These are phyloP conservation scores for Mus pahari DNA, from an alignment of 2,113 vertebrate genomes.

Conservation along the genomic window DNA sequence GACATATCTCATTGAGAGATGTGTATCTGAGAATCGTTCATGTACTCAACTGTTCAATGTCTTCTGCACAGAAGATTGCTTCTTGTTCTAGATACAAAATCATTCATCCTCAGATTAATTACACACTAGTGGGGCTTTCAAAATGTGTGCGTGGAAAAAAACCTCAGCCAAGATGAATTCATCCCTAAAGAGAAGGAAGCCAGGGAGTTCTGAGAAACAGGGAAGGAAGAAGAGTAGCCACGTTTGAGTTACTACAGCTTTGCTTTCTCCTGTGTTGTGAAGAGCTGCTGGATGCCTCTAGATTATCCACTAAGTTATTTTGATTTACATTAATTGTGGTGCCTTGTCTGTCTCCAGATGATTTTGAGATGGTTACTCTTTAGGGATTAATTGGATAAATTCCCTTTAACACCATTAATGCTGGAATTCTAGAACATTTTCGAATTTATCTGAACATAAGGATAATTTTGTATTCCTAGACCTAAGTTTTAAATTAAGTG, in stretches of 20 bases:
- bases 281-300: not conserved
- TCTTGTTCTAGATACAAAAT: not conserved
- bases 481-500: not conserved
- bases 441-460: slow-evolving; percentile 20
- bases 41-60: not conserved
- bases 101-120: not conserved
- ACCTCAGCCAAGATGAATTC: not conserved
- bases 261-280: not conserved
- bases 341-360: not conserved
- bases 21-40: not conserved
- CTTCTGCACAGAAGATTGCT: not conserved
- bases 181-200: not conserved
- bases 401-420: not conserved
- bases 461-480: not conserved
- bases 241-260: not conserved
- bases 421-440: not conserved
- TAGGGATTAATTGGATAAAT: not conserved
- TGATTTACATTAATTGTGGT: not conserved
- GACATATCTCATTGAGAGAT: not conserved
- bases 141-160: not conserved
- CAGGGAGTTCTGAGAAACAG: not conserved
- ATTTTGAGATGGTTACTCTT: not conserved
- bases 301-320: not conserved
- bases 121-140: not conserved
- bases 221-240: not conserved